Evolutionary conservation across 2,888 invertebrate species (phyloP), one percentile per base, ranked within the genome.

Genomic region (Tyria jacobaeae): DNA sequence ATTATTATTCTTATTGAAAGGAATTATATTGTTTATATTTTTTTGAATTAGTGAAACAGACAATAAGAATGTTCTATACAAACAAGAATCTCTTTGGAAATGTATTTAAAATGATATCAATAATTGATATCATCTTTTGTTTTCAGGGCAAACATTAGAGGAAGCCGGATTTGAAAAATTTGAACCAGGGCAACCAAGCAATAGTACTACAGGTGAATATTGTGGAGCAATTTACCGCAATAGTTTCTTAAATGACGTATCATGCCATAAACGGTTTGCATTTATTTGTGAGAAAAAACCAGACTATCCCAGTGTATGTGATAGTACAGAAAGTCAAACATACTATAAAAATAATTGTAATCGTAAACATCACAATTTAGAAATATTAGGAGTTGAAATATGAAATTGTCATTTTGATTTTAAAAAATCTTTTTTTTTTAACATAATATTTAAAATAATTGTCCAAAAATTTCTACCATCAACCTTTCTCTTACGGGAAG

Each of bases 161-260:
- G 68, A 76, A 9, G 84, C 86, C 2, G 87, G 88, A 0, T 87
- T 79, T 60, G 62, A 62, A 27, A 75, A 75, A 37, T 88, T 84
- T 72, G 58, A 68, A 0, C 52, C 37, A 0, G 80, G 78, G 0
- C 79, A 85, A 57, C 86, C 87, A 0, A 79, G 85, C 61, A 83
- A 84, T 62, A 44, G 72, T 0, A 75, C 79, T 0, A 60, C 59
- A 0, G 81, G 81, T 0, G 79, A 85, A 59, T 84, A 34, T 66
- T 87, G 84, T 37, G 82, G 84, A 0, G 75, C 74, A 2, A 69
- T 86, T 5, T 79, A 76, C 65, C 64, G 82, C 1, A 57, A 51
- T 3, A 84, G 76, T 0, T 37, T 65, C 14, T 66, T 84, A 0
- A 78, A 84, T 41, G 86, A 87, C 63, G 60, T 80, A 12, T 83